Base-by-base conservation (phyloP, 2,113 vertebrate genomes). In the Silurus asotus region DNA sequence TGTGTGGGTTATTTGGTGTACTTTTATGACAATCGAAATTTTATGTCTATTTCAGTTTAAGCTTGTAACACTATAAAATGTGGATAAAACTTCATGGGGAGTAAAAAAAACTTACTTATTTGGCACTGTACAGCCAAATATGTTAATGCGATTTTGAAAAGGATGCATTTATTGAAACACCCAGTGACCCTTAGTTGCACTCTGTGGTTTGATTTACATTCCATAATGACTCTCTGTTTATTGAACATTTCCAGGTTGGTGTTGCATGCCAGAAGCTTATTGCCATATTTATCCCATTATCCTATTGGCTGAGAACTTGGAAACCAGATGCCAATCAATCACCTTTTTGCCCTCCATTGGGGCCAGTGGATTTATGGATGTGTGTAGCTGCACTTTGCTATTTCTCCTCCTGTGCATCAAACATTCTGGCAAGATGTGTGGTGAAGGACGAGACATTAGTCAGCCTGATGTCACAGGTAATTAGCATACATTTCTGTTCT, bases 241-340 rank as follows among this genome's bases (percentile, higher is more conserved):
- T 45, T 69, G 51, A 80, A 65, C 77, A 61, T 72, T 72, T 81
- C 53, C 62, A 51, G 56, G 62, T 25, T 85, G 81, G 65, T 72
- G 65, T 61, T 78, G n/a, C 67, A 55, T 72, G 37, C 62, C 82
- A 67, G 45, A 61, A 78, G 67, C 45, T 62, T 84, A 75, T 62
- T 76, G 28, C 80, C 62, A 28, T 48, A 78, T 76, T 88, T 62
- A 76, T 87, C 55, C 76, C 49, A 74, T 85, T 65, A 72, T 64
- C 78, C 88, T 72, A 77, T 75, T 90, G 86, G 85, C 80, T 82
- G 25, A 9, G 72, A 70, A 25, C 83, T 81, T 69, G 62, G 19
- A 81, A 67, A 77, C 72, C 74, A 75, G 80, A 56, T 90, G 83
- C 81, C 88, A 86, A 81, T 89, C 85, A 87, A 90, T 90, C 88